Percentiles rank a stretch among this genome's conserved stretches.
Evolutionary conservation across 2,888 invertebrate genomes (phyloP).

Genomic region (Acleris laterana): DNA sequence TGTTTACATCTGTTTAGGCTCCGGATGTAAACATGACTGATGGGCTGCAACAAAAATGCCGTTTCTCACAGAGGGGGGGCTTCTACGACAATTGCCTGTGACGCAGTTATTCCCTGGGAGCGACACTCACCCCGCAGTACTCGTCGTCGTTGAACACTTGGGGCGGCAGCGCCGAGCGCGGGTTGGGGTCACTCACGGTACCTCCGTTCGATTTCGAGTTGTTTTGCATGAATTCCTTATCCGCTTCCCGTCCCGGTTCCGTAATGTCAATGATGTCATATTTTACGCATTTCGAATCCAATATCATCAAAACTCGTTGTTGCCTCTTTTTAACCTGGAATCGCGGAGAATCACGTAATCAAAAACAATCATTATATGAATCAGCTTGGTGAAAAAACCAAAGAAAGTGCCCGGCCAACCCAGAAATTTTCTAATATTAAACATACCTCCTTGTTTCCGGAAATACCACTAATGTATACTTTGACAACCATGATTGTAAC

Average conservation of each 20-base stretch:
- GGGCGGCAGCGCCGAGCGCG: conserved; percentile 93
- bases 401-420: conserved; percentile 68
- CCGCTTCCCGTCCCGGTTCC: conserved; percentile 94
- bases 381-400: conserved; percentile 65
- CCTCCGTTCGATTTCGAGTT: conserved; percentile 91
- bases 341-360: conserved; percentile 65
- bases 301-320: conserved; percentile 95
- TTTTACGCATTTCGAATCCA: conserved; percentile 95
- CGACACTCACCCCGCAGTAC: conserved; percentile 93
- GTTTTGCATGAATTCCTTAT: conserved; percentile 96
- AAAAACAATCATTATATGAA: conserved; percentile 69
- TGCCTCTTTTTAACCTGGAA: conserved; percentile 97
- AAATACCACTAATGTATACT: conserved; percentile 96
- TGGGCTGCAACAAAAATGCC: background rate
- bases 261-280: conserved; percentile 97
- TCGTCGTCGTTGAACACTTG: conserved; percentile 97
- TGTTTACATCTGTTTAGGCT: conserved; percentile 25
- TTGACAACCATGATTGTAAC: conserved; percentile 91
- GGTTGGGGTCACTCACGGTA: conserved; percentile 89
- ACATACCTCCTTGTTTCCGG: conserved; percentile 96
- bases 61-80: background rate
- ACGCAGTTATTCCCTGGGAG: background rate
- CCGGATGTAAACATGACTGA: background rate
- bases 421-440: conserved; percentile 71
- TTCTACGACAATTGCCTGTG: background rate